Evolutionary conservation across 1,140 invertebrate genomes (phyloP).

Genomic region (Magallana gigas): DNA sequence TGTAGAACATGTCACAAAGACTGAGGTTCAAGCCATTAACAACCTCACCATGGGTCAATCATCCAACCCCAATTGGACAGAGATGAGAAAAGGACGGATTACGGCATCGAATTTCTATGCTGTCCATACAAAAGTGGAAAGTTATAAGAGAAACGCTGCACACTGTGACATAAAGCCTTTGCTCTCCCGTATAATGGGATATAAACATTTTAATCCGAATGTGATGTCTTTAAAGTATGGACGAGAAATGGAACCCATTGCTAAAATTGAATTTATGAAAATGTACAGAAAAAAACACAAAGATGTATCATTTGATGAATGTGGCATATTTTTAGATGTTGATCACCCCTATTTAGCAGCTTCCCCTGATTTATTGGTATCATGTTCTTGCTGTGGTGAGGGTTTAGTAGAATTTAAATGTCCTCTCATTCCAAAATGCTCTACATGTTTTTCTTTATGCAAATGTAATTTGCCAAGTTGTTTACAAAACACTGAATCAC

Average conservation of each 20-base stretch:
- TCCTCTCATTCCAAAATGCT: constrained; percentile 43
- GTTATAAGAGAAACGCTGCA: too few relatives aligned
- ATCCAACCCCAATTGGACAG: constrained; percentile 3
- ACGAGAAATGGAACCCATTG: too few relatives aligned
- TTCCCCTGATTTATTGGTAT: neutral
- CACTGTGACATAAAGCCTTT: too few relatives aligned
- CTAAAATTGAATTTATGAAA: neutral
- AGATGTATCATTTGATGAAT: constrained; percentile 19
- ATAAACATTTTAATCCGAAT: too few relatives aligned
- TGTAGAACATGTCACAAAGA: neutral
- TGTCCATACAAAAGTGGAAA: constrained; percentile 13
- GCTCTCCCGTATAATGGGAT: too few relatives aligned
- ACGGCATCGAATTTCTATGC: constrained; percentile 50
- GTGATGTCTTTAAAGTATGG: too few relatives aligned
- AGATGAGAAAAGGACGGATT: constrained; percentile 40
- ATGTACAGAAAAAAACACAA: neutral
- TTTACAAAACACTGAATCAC: constrained; percentile 6
- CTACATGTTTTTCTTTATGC: constrained; percentile 37
- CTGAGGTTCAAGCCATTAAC: constrained; percentile 7
- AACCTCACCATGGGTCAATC: constrained; percentile 35
- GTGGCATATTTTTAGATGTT: constrained; percentile 41
- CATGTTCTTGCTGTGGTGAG: constrained; percentile 52
- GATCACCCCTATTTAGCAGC: neutral
- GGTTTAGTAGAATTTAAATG: constrained; percentile 51
- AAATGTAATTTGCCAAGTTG: constrained; percentile 34